These are phyloP conservation scores for Steinernema feltiae DNA, from an alignment of 1,140 invertebrate genomes.

Conservation along the genomic window DNA sequence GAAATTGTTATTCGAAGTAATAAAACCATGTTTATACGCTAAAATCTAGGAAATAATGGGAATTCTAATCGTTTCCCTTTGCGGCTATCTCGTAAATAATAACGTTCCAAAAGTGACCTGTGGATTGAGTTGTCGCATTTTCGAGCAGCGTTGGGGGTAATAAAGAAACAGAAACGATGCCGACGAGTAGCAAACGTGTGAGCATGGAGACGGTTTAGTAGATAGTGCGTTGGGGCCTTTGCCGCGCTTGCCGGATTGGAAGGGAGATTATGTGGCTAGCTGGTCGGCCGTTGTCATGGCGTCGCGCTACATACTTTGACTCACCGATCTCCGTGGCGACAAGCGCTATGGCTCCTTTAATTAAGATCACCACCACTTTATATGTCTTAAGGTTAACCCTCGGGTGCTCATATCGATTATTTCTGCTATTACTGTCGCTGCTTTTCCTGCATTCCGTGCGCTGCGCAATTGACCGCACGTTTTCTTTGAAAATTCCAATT, in stretches of 20 bases:
- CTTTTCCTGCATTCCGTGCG: neutral
- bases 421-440: neutral
- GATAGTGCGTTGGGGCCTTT: neutral
- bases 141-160: neutral
- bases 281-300: conserved; percentile 2
- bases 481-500: neutral
- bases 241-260: neutral
- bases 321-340: conserved; percentile 10
- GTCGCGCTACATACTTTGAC: conserved; percentile 8
- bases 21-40: too few species aligned
- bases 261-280: neutral
- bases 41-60: too few species aligned
- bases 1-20: too few species aligned
- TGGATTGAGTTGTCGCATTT: neutral
- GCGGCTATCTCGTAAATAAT: too few species aligned
- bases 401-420: neutral
- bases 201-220: neutral
- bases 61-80: too few species aligned
- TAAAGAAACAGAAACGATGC: neutral
- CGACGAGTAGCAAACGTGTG: neutral
- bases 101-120: neutral
- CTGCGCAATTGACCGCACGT: neutral
- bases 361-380: conserved; percentile 5
- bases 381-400: conserved; percentile 10
- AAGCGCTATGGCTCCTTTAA: neutral